Evolutionary conservation across 1,140 invertebrate species (phyloP).

Genomic region (Tenebrio molitor): DNA sequence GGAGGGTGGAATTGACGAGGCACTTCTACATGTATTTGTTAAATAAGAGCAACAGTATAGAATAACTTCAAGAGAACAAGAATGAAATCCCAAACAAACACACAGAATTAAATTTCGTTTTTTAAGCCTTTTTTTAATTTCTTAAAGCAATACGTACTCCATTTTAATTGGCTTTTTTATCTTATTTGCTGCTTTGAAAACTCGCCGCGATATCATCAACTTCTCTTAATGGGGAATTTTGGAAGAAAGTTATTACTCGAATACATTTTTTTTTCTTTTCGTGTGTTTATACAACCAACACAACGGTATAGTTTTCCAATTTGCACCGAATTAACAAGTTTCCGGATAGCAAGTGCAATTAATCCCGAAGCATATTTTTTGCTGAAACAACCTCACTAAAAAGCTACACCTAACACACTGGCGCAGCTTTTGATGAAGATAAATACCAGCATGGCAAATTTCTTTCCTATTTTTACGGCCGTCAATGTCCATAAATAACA

Average conservation of each 20-base stretch:
- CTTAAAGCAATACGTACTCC: too few relatives aligned
- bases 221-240: constrained; percentile 2
- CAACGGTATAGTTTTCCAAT: constrained; percentile 21
- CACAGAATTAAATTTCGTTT: too few relatives aligned
- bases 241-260: neutral
- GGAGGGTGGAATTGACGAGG: too few relatives aligned
- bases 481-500: constrained; percentile 20
- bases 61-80: too few relatives aligned
- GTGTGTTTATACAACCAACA: constrained; percentile 11
- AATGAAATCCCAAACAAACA: too few relatives aligned
- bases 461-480: constrained; percentile 14
- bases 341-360: neutral
- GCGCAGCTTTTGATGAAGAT: constrained; percentile 19
- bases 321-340: constrained; percentile 23
- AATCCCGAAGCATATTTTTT: constrained; percentile 1
- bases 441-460: constrained; percentile 3
- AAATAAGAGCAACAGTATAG: too few relatives aligned
- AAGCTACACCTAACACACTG: neutral
- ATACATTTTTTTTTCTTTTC: constrained; percentile 17
- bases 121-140: too few relatives aligned
- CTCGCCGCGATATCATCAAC: neutral
- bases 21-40: too few relatives aligned
- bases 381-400: constrained; percentile 1
- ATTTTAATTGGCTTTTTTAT: too few relatives aligned
- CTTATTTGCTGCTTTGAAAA: too few relatives aligned